These are phyloP conservation scores for Drosophila auraria DNA, from an alignment of 1,140 invertebrate species.

Conservation along the genomic window DNA sequence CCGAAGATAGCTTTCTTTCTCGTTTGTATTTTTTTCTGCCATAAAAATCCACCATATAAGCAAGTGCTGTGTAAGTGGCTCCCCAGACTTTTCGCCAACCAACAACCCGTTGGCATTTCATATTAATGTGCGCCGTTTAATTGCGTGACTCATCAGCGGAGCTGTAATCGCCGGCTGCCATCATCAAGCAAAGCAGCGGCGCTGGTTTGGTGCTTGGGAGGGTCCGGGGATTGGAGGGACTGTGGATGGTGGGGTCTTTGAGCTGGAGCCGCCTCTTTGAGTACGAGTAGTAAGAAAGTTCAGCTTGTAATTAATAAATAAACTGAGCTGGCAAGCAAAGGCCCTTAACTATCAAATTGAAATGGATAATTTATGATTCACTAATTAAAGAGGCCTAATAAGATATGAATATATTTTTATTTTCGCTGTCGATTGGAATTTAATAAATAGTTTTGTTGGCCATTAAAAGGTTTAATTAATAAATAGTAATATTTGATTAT, in stretches of 20 bases:
- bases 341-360: slow-evolving; percentile 4
- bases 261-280: slow-evolving; percentile 3
- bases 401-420: neutral
- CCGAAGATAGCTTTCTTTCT: no score
- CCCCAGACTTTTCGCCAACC: slow-evolving; percentile 16
- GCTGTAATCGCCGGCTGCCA: slow-evolving; percentile 27
- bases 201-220: slow-evolving; percentile 10
- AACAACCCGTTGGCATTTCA: slow-evolving; percentile 36
- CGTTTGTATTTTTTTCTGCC: slow-evolving; percentile 6
- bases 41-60: slow-evolving; percentile 26
- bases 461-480: neutral
- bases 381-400: slow-evolving; percentile 8
- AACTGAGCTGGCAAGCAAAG: slow-evolving; percentile 5
- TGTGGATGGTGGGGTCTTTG: slow-evolving; percentile 17
- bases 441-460: neutral
- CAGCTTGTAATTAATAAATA: slow-evolving; percentile 35
- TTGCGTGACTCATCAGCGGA: slow-evolving; percentile 59
- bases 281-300: slow-evolving; percentile 2
- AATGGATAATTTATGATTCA: slow-evolving; percentile 19
- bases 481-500: neutral
- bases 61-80: slow-evolving; percentile 40
- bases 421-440: neutral
- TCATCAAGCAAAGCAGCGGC: slow-evolving; percentile 2
- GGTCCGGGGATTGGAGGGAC: neutral
- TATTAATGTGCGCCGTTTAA: slow-evolving; percentile 61